These are phyloP conservation scores for Trogon surrucura DNA, from an alignment of 2,113 vertebrate genomes.

Conservation along the genomic window DNA sequence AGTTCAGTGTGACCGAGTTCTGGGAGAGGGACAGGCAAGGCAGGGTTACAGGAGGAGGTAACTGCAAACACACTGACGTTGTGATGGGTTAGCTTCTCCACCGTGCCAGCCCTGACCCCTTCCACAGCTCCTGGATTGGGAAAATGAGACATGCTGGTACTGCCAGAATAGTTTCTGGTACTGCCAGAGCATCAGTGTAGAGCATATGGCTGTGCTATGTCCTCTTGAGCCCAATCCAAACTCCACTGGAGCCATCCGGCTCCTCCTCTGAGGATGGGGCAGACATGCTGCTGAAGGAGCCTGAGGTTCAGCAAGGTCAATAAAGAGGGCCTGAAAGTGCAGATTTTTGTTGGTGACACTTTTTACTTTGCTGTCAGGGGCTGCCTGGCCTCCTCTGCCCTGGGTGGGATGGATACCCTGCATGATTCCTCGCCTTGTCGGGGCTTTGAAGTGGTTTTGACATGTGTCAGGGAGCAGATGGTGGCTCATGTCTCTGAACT, in stretches of 20 bases:
- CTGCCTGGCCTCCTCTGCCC: neutral
- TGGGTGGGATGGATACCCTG: neutral
- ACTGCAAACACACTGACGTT: neutral
- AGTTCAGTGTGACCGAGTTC: neutral
- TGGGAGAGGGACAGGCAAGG: neutral
- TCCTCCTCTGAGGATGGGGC: neutral
- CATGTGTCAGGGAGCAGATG: neutral
- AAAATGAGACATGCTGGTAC: neutral
- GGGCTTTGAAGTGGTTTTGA: constrained; percentile 13
- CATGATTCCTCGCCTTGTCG: neutral
- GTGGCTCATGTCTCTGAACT: neutral
- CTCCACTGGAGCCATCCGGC: neutral
- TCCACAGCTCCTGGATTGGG: neutral
- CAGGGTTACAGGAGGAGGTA: neutral
- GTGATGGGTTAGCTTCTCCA: neutral
- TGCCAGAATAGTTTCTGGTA: neutral
- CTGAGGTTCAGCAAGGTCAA: neutral
- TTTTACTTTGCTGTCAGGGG: neutral
- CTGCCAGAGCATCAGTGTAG: neutral
- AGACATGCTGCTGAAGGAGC: neutral
- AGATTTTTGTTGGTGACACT: neutral
- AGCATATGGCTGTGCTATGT: neutral
- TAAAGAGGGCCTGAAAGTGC: neutral
- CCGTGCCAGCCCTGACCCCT: neutral
- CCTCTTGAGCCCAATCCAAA: neutral